Percentiles rank a stretch among this genome's conserved stretches.
Conservation (phyloP, 2,888 invertebrate genomes). For the Embidobia sp. region DNA sequence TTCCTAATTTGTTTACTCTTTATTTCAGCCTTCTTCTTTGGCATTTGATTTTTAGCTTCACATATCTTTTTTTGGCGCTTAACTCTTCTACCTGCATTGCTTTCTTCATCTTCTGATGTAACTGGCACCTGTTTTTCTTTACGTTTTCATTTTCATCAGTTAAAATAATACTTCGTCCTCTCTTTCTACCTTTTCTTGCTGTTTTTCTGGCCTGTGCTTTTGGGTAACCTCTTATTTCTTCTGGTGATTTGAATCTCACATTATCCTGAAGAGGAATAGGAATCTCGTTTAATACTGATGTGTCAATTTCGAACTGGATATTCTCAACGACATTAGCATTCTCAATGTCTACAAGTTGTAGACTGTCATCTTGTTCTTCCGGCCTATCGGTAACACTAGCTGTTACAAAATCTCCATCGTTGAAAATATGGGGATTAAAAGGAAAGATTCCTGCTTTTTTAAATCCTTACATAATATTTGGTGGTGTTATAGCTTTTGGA, state of each 20-base stretch:
- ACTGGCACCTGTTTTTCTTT: too few species aligned
- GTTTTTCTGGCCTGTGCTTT: conserved; percentile 16
- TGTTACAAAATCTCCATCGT: conserved; percentile 23
- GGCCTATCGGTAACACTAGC: conserved; percentile 32
- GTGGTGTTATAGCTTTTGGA: conserved; percentile 17
- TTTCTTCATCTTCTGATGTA: neutral
- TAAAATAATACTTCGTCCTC: conserved; percentile 11
- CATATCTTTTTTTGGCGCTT: neutral
- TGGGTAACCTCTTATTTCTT: conserved; percentile 14
- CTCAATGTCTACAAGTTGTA: neutral
- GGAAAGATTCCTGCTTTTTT: conserved; percentile 43
- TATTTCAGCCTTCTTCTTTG: neutral
- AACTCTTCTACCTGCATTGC: neutral
- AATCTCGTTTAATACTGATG: conserved; percentile 29
- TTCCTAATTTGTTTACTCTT: neutral
- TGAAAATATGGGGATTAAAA: conserved; percentile 45
- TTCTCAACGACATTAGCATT: conserved; percentile 15
- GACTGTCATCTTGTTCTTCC: too few species aligned
- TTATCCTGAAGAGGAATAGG: conserved; percentile 18
- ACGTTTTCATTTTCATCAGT: conserved; percentile 14
- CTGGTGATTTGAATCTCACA: conserved; percentile 17
- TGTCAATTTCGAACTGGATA: conserved; percentile 23
- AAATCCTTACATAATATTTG: conserved; percentile 47
- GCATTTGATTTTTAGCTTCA: neutral
- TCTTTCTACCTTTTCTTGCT: conserved; percentile 21